These are phyloP conservation scores for Calliphora vomitoria DNA, from an alignment of 2,888 invertebrate genomes.

Conservation along the genomic window DNA sequence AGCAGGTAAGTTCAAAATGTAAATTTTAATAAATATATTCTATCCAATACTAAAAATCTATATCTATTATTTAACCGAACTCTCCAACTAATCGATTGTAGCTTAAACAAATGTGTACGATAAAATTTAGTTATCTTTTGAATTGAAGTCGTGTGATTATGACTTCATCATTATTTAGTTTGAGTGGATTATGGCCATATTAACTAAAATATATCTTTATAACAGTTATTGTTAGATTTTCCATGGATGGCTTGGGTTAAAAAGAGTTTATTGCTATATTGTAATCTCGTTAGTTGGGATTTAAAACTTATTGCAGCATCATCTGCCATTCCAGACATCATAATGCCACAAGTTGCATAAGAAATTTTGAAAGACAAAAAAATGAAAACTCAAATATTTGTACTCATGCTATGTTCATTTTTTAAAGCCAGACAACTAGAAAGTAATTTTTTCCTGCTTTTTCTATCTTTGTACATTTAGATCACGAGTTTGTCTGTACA, in stretches of 20 bases:
- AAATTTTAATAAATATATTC: too few species aligned
- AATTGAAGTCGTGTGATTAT: conserved; percentile 29
- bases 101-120: neutral
- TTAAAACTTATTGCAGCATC: conserved; percentile 25
- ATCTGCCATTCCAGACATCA: conserved; percentile 4
- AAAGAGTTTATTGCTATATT: conserved; percentile 6
- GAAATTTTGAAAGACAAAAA: conserved; percentile 40
- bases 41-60: too few species aligned
- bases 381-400: neutral
- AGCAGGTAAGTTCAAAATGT: too few species aligned
- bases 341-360: conserved; percentile 60
- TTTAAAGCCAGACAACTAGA: conserved; percentile 28
- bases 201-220: conserved; percentile 34
- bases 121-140: conserved; percentile 14
- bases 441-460: conserved; percentile 34
- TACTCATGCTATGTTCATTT: conserved; percentile 7
- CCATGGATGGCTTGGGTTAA: neutral
- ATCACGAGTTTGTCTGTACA: conserved; percentile 53
- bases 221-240: neutral
- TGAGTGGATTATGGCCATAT: conserved; percentile 14
- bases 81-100: neutral
- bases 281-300: conserved; percentile 11
- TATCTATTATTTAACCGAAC: neutral
- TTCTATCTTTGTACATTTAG: conserved; percentile 18
- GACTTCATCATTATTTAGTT: conserved; percentile 21